Percentiles rank a stretch among this genome's conserved stretches.
Evolutionary conservation across 1,140 invertebrate species (phyloP).

Genomic region (Diabrotica virgifera): DNA sequence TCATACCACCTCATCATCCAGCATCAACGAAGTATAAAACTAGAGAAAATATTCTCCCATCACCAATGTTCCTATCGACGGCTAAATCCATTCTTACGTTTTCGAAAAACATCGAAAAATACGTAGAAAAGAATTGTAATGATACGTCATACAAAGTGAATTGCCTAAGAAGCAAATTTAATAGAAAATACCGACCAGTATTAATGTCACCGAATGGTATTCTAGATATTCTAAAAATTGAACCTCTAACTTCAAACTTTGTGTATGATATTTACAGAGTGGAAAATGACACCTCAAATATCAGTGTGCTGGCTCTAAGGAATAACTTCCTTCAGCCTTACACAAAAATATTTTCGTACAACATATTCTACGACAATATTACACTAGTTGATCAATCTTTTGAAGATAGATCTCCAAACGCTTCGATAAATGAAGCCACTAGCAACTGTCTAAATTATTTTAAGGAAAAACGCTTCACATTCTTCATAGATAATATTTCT

Average conservation of each 20-base stretch:
- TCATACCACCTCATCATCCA: slow-evolving; percentile 29
- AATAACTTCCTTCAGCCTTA: slow-evolving; percentile 28
- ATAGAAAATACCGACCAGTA: slow-evolving; percentile 11
- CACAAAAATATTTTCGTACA: slow-evolving; percentile 35
- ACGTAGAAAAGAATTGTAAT: slow-evolving; percentile 35
- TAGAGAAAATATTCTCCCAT: slow-evolving; percentile 30
- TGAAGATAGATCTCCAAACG: background rate
- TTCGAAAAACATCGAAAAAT: slow-evolving; percentile 24
- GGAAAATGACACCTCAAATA: slow-evolving; percentile 27
- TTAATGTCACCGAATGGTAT: slow-evolving; percentile 20
- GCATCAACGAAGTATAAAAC: slow-evolving; percentile 12
- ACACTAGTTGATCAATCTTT: slow-evolving; percentile 24
- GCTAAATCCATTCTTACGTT: slow-evolving; percentile 35
- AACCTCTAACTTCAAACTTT: slow-evolving; percentile 34
- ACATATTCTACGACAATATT: slow-evolving; percentile 37
- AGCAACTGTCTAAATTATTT: slow-evolving; percentile 25
- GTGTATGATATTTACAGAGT: slow-evolving; percentile 38
- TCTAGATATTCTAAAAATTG: slow-evolving; percentile 36
- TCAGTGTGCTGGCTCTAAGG: slow-evolving; percentile 8
- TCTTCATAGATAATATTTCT: background rate
- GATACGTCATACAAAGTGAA: slow-evolving; percentile 37
- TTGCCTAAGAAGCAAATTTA: slow-evolving; percentile 34
- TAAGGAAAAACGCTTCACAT: background rate
- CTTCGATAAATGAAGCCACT: background rate
- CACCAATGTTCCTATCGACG: slow-evolving; percentile 38